These are phyloP conservation scores for Ectropis grisescens DNA, from an alignment of 1,140 invertebrate genomes.

Conservation along the genomic window DNA sequence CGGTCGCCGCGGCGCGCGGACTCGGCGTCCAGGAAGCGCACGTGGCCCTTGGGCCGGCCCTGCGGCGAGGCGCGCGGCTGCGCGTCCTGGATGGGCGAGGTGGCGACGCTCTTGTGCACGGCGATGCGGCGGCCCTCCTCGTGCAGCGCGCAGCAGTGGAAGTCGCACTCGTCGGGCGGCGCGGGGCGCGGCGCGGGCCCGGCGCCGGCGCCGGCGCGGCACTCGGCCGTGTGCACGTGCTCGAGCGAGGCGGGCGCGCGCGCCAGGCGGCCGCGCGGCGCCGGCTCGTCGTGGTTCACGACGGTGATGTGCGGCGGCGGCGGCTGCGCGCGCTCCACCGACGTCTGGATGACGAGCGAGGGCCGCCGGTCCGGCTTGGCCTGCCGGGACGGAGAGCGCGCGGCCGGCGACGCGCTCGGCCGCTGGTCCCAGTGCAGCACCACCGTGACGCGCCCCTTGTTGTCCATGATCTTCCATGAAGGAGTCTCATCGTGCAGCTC, in stretches of 20 bases:
- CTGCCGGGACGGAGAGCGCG: slow-evolving; percentile 74
- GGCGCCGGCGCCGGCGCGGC: slow-evolving; percentile 80
- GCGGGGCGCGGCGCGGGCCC: slow-evolving; percentile 60
- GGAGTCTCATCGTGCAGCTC: slow-evolving; percentile 95
- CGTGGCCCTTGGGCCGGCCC: slow-evolving; percentile 74
- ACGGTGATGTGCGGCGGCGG: slow-evolving; percentile 87
- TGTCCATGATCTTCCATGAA: slow-evolving; percentile 97
- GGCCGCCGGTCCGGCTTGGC: slow-evolving; percentile 73
- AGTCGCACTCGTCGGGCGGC: slow-evolving; percentile 86
- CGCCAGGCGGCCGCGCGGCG: slow-evolving; percentile 69
- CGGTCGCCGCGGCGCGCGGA: slow-evolving; percentile 74
- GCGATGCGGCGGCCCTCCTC: slow-evolving; percentile 91
- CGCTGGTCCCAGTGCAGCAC: slow-evolving; percentile 94
- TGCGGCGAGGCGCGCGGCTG: slow-evolving; percentile 77
- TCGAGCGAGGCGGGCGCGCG: slow-evolving; percentile 80
- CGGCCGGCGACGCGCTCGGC: slow-evolving; percentile 72
- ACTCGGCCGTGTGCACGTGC: slow-evolving; percentile 87
- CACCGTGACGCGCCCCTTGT: slow-evolving; percentile 93
- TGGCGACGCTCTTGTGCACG: slow-evolving; percentile 91
- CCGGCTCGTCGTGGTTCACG: slow-evolving; percentile 87
- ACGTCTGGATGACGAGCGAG: slow-evolving; percentile 83
- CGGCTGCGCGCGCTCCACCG: slow-evolving; percentile 76
- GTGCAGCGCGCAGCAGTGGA: slow-evolving; percentile 94
- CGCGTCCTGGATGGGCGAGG: slow-evolving; percentile 90
- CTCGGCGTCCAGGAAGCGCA: slow-evolving; percentile 82